Percentiles rank a stretch among this genome's conserved stretches.
phyloP scores from a whole-genome alignment of 2,113 vertebrate species.

The Dasyornis broadbenti region DNA sequence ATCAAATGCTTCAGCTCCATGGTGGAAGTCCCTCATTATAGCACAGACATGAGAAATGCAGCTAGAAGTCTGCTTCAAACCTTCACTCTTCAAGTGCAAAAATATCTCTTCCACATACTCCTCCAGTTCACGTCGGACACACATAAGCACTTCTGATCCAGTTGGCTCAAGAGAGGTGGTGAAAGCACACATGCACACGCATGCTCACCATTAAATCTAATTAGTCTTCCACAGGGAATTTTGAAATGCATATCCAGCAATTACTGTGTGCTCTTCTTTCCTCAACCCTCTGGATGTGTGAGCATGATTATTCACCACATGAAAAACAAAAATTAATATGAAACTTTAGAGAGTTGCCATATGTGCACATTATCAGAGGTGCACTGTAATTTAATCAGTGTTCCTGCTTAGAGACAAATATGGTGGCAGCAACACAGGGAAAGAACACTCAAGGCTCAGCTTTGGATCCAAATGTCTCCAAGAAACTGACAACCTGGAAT shows the following conservation, averaged over 20 bases:
- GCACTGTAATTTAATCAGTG: background rate
- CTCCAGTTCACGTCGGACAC: background rate
- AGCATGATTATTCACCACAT: background rate
- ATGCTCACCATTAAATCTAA: constrained; percentile 33
- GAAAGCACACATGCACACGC: background rate
- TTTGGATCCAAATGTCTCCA: background rate
- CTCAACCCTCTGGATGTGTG: background rate
- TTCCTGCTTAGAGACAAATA: background rate
- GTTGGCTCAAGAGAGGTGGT: background rate
- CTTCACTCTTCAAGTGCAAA: background rate
- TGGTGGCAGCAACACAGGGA: background rate
- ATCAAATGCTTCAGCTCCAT: background rate
- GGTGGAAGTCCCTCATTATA: background rate
- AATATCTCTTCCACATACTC: background rate
- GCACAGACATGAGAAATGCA: background rate
- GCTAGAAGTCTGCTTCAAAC: background rate
- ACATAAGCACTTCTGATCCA: constrained; percentile 1
- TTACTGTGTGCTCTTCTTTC: constrained; percentile 2
- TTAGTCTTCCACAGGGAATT: constrained; percentile 26
- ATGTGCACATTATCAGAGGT: background rate
- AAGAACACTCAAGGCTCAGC: background rate
- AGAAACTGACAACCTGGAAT: background rate
- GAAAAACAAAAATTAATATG: constrained; percentile 15
- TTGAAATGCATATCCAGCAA: constrained; percentile 22
- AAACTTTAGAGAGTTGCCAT: background rate